Percentiles rank a stretch among this genome's conserved stretches.
Evolutionary conservation across 2,797 vertebrate genomes (phyloP).

Genomic region (Rhabdophis nuchalis): DNA sequence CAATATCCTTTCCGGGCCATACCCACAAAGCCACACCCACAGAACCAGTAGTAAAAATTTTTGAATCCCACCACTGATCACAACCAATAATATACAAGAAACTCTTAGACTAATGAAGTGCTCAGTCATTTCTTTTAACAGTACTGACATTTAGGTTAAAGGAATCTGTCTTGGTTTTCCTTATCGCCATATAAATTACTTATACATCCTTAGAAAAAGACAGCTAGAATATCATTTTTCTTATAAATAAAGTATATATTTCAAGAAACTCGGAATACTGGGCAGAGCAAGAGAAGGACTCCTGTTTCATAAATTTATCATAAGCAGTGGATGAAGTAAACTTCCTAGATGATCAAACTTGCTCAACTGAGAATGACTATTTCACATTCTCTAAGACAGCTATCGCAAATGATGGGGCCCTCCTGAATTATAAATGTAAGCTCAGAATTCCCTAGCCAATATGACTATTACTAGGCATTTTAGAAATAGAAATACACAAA

Average conservation of each 20-base stretch:
- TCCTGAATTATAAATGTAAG: not conserved
- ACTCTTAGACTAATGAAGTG: slow-evolving; percentile 47
- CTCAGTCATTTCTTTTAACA: not conserved
- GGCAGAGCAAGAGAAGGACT: not conserved
- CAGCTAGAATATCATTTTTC: not conserved
- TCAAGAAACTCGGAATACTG: not conserved
- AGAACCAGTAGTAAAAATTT: too few relatives aligned
- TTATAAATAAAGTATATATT: not conserved
- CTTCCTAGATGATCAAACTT: not conserved
- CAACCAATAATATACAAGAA: slow-evolving; percentile 33
- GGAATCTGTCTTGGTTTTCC: not conserved
- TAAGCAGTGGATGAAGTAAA: not conserved
- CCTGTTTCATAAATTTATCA: not conserved
- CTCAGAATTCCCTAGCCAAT: not conserved
- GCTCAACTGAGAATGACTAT: not conserved
- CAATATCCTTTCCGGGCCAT: too few relatives aligned
- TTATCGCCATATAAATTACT: not conserved
- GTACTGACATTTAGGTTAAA: not conserved
- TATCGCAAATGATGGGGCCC: not conserved
- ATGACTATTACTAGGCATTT: not conserved
- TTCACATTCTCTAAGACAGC: not conserved
- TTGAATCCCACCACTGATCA: too few relatives aligned
- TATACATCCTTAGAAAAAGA: not conserved
- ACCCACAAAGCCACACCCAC: too few relatives aligned
- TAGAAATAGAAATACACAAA: not conserved